Conservation (phyloP, 2,888 invertebrate species). For the Cryptosula pallasiana region DNA sequence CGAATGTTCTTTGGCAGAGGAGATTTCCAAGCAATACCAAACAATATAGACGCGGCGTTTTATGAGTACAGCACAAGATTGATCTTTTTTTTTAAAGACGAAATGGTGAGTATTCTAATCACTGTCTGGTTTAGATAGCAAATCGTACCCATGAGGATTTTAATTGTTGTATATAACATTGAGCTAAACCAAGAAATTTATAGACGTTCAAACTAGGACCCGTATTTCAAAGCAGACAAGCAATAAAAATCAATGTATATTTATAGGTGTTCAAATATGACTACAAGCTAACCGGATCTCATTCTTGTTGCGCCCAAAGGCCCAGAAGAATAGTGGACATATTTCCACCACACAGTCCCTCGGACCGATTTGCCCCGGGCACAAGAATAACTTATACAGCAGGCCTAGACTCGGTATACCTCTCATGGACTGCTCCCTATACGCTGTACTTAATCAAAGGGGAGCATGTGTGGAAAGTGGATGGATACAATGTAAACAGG, state of each 20-base stretch:
- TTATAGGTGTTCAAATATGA: conserved; percentile 52
- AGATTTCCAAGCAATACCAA: conserved; percentile 40
- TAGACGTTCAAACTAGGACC: too few relatives aligned
- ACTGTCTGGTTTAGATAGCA: too few relatives aligned
- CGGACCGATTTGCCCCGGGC: conserved; percentile 26
- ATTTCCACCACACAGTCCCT: conserved; percentile 37
- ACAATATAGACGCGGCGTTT: conserved; percentile 48
- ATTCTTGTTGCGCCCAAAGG: conserved; percentile 44
- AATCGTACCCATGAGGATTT: too few relatives aligned
- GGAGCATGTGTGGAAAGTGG: conserved; percentile 43
- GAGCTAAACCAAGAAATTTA: too few relatives aligned
- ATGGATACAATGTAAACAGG: neutral
- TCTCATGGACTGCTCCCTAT: conserved; percentile 42
- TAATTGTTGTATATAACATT: too few relatives aligned
- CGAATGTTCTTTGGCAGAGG: neutral
- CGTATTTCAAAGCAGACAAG: too few relatives aligned
- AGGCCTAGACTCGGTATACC: conserved; percentile 49
- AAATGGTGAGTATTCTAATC: conserved; percentile 43
- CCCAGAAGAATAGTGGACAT: conserved; percentile 41
- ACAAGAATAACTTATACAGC: conserved; percentile 37
- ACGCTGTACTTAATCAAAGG: conserved; percentile 50
- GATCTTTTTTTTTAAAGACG: conserved; percentile 53
- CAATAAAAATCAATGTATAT: too few relatives aligned
- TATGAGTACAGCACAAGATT: conserved; percentile 50
- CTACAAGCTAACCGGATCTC: conserved; percentile 36